These are phyloP conservation scores for Plestiodon gilberti DNA, from an alignment of 2,113 vertebrate genomes.

Conservation along the genomic window DNA sequence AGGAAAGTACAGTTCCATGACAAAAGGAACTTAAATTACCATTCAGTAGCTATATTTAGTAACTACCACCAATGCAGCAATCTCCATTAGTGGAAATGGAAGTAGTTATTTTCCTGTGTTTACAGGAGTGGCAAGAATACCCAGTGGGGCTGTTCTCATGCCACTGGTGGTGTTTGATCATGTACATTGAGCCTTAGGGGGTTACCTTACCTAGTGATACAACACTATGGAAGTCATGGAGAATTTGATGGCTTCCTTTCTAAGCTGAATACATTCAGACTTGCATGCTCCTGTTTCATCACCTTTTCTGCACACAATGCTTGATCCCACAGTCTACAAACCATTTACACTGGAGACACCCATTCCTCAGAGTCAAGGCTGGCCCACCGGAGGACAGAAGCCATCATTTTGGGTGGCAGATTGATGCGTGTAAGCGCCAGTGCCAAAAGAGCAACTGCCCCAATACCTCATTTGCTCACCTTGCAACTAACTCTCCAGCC, in stretches of 20 bases:
- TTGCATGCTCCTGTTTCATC: background rate
- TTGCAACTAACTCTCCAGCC: too few relatives aligned
- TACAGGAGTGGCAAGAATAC: background rate
- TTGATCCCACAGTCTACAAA: too few relatives aligned
- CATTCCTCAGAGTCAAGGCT: background rate
- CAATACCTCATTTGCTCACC: too few relatives aligned
- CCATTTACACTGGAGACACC: background rate
- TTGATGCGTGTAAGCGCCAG: too few relatives aligned
- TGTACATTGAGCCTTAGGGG: background rate
- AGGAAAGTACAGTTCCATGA: background rate
- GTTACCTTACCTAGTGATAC: background rate
- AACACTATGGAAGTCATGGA: background rate
- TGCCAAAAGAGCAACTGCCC: too few relatives aligned
- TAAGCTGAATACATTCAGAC: background rate
- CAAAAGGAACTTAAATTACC: slow-evolving; percentile 2
- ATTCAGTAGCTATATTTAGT: background rate
- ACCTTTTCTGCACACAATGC: background rate
- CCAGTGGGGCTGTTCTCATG: background rate
- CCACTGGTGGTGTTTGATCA: background rate
- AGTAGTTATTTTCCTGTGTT: background rate
- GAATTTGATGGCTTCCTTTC: background rate
- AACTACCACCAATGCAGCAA: background rate
- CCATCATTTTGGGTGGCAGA: too few relatives aligned
- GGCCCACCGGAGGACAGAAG: too few relatives aligned
- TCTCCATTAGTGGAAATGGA: background rate